Evolutionary conservation across 30 jellyfish, hydroid and myxozoan genomes (phyloP), one percentile per base, ranked within the genome.

Genomic region (Rhopilema esculentum): DNA sequence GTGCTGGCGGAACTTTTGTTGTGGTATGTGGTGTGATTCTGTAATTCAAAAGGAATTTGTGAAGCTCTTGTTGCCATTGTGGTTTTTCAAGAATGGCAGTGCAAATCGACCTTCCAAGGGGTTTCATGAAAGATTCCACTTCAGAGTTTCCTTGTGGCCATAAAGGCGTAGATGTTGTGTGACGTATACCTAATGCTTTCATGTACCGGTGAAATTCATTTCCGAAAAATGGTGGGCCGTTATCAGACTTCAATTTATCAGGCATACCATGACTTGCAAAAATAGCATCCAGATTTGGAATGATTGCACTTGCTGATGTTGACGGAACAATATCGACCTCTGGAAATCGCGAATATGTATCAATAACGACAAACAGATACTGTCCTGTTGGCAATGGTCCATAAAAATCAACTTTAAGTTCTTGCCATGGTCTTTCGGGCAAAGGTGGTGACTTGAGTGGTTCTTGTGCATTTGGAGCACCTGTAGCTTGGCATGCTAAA

Each of bases 71-170:
- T 29, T 40, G 1, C 65, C 83, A 72, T 72, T 30, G 25, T 16
- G 20, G 66, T 27, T 29, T 23, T 0, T 72, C 83, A 72, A 67
- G 48, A 17, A 24, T 19, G 20, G 97, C 93, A 31, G 95, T 73
- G 27, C 85, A 51, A 0, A 89, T 67, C 27, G 84, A 90, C 29
- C 68, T 80, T 4, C 83, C 84, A 17, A 88, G 83, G 20, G 75
- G 88, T 79, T 74, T 75, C 79, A 30, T 61, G 79, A 86, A 86
- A 16, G 57, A 27, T 72, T 86, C 91, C 51, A 61, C 91, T 8
- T 51, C 52, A 49, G 85, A 85, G 73, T 86, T 86, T 20, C 89
- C 83, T 72, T 72, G 83, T 65, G 90, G 95, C 81, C 81, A 61
- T 63, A 57, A 20, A 40, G 83, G 91, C 23, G 84, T 75, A 50